Evolutionary conservation across 2,113 vertebrate species (phyloP), one percentile per base, ranked within the genome.

Genomic region (Podocnemis expansa): DNA sequence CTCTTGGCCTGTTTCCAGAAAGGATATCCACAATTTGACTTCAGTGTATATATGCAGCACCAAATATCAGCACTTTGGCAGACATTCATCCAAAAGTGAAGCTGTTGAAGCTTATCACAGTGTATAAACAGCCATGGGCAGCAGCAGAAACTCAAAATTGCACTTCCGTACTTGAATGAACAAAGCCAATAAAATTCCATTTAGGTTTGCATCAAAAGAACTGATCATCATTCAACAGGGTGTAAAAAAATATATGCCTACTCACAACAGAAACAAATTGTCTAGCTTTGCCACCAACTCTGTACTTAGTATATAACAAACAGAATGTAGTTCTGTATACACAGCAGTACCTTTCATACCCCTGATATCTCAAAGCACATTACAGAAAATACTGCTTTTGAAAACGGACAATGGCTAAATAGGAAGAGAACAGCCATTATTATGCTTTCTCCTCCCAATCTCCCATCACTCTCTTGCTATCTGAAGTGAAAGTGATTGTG

Each of bases 31-130:
- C 87, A 84, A 89, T 95, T 86, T 88, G 67, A 87, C 82, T 85
- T 94, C 38, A 78, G 6, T 79, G 17, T 34, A 9, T 73, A 16
- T 67, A 47, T 6, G 5, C 29, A 89, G 54, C 89, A 56, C n/a
- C 45, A 45, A 82, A 29, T 88, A 85, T n/a, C 12, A 90, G 82
- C 16, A 34, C 88, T 95, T 91, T 95, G 85, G 80, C 89, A 96
- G 90, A 73, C 82, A 80, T 63, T 8, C 91, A n/a, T 58, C 49
- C 75, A 75, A 0, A 12, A 16, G 45, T 82, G 58, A 41, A 41
- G 51, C 41, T 55, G 27, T 5, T 49, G 75, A 80, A 93, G 55
- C 75, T 73, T 88, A 3, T 38, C 54, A 49, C 78, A 45, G 25
- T n/a, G 41, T 51, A 75, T 14, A 60, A 94, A 85, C 51, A 90